Evolutionary conservation across 1,140 invertebrate species (phyloP), one percentile per base, ranked within the genome.

Genomic region (Eumaeus atala): DNA sequence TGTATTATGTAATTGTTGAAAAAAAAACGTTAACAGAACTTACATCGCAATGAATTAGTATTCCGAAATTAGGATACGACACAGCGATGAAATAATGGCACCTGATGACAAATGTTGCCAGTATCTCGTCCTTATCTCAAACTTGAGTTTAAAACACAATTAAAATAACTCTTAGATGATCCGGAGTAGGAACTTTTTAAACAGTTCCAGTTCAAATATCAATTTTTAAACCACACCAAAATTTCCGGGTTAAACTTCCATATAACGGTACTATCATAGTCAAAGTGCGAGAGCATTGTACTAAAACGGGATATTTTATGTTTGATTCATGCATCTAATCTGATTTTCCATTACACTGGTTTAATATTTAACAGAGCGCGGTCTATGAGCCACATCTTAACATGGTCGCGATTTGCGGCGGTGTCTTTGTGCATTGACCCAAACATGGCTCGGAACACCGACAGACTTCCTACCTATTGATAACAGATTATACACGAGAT

Each of bases 351-450:
- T 14, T 52, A 52, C 18, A 21, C 58, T 56, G 61, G 56, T 72
- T 65, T 69, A 79, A 77, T 76, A 79, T 79, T 79, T 76, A 70
- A 79, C 55, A 61, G 58, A 71, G 74, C 76, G 76, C 79, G 77
- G 55, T 14, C 62, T 65, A 58, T 65, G 58, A 58, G 59, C 61
- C 42, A 65, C 44, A 54, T 60, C 67, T 67, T 63, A 74, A 72
- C 70, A 70, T 71, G 68, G 71, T 62, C 42, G 59, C 42, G 54
- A 54, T 17, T 16, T 16, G n/a, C 49, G 69, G 68, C 74, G 81
- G 78, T 70, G 64, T 62, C 74, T 84, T 82, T 84, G 77, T 74
- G 71, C 67, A 74, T 80, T 84, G 78, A 82, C 78, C 81, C 77
- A 56, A 77, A 82, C 70, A 80, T 66, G 74, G 72, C 59, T 58